These are phyloP conservation scores for Acanthaster planci DNA, from an alignment of 35 echinoderm and acorn worm species.

Conservation along the genomic window DNA sequence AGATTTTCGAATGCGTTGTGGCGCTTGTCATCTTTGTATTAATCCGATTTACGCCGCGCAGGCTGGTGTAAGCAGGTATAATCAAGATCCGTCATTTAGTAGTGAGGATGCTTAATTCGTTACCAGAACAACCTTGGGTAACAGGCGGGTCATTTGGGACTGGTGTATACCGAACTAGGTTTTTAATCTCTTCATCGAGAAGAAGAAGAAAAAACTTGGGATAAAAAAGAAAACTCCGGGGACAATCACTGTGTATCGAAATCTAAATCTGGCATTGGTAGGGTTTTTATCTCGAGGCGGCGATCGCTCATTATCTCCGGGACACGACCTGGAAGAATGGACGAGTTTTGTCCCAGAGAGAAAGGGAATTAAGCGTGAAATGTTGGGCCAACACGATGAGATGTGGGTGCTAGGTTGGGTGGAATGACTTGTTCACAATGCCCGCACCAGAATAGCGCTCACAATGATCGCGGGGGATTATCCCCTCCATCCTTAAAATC, in stretches of 20 bases:
- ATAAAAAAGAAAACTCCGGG: too few species aligned
- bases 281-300: not conserved
- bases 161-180: too few species aligned
- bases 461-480: not conserved
- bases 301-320: not conserved
- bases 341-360: not conserved
- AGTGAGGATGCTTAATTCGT: not conserved
- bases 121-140: conserved; percentile 1
- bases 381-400: conserved; percentile 12
- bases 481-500: not conserved
- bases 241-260: conserved; percentile 8
- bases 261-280: not conserved
- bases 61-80: conserved; percentile 4
- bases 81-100: not conserved
- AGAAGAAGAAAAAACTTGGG: too few species aligned
- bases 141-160: not conserved
- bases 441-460: not conserved
- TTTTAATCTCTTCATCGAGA: too few species aligned
- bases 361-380: not conserved
- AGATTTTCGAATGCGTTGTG: too few species aligned
- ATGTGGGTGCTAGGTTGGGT: not conserved
- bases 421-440: not conserved
- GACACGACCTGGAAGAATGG: not conserved
- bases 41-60: not conserved
- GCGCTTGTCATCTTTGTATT: not conserved